phyloP scores from a whole-genome alignment of 2,113 vertebrate genomes.

The Bufo gargarizans region DNA sequence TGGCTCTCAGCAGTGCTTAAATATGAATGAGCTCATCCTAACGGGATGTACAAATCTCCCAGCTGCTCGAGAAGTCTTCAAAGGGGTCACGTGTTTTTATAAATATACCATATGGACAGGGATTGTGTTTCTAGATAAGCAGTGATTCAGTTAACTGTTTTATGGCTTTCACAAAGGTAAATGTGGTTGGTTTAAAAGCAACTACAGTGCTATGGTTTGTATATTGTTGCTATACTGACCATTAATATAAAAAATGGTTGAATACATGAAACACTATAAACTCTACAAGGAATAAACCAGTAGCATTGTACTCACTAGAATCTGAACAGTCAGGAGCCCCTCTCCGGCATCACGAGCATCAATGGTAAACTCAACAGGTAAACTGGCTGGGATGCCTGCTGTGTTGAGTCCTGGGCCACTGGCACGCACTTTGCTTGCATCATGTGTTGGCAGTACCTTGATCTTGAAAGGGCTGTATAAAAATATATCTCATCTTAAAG shows the following conservation, averaged over 20 bases:
- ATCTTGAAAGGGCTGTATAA: slow-evolving; percentile 88
- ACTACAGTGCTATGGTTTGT: background rate
- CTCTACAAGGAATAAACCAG: background rate
- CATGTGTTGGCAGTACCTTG: slow-evolving; percentile 90
- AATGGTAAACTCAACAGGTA: slow-evolving; percentile 94
- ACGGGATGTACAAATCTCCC: slow-evolving; percentile 38
- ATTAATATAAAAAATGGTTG: background rate
- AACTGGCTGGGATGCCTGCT: slow-evolving; percentile 87
- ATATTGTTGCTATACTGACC: background rate
- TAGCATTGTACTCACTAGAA: slow-evolving; percentile 76
- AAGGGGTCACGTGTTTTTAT: slow-evolving; percentile 43
- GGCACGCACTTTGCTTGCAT: slow-evolving; percentile 91
- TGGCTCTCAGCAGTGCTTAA: background rate
- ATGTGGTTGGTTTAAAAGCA: background rate
- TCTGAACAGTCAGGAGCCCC: slow-evolving; percentile 90
- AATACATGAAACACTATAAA: background rate
- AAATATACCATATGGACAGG: slow-evolving; percentile 39
- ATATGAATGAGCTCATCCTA: slow-evolving; percentile 52
- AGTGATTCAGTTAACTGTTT: slow-evolving; percentile 25
- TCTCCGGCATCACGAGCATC: slow-evolving; percentile 93
- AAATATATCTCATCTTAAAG: background rate
- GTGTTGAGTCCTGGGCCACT: slow-evolving; percentile 93
- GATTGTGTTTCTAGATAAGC: slow-evolving; percentile 32
- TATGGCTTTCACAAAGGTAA: background rate
- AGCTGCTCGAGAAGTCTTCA: slow-evolving; percentile 34